Percentiles rank a stretch among this genome's conserved stretches.
Evolutionary conservation across 2,797 vertebrate species (phyloP).

Genomic region (Xenentodon cancila): DNA sequence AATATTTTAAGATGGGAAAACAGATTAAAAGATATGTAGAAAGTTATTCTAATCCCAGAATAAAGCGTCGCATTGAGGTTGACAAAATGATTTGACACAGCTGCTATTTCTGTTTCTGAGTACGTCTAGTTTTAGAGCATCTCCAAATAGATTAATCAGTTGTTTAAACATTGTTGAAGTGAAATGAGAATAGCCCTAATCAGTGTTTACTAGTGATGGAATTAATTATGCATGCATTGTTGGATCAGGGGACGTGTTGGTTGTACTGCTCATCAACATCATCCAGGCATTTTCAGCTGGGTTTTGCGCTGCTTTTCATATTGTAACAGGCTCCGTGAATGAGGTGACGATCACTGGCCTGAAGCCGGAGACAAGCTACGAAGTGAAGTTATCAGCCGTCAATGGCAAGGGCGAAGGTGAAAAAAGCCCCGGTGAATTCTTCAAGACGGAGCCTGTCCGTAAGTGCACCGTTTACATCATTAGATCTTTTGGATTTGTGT

Average conservation of each 20-base stretch:
- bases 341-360: conserved; percentile 88
- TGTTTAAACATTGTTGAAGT: conserved; percentile 47
- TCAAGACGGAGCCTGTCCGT: conserved; percentile 96
- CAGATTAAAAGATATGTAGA: too few species aligned
- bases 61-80: background rate
- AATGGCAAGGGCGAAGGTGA: conserved; percentile 97
- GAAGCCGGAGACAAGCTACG: conserved; percentile 90
- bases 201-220: conserved; percentile 29
- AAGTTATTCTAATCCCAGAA: too few species aligned
- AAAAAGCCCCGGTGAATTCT: conserved; percentile 83
- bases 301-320: conserved; percentile 30
- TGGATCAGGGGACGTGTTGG: conserved; percentile 44
- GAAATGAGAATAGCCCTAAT: conserved; percentile 46
- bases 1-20: too few species aligned
- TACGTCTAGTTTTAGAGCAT: conserved; percentile 14
- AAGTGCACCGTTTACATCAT: conserved; percentile 80
- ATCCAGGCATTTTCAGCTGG: conserved; percentile 44
- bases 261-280: conserved; percentile 41
- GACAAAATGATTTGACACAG: conserved; percentile 7
- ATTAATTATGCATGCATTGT: conserved; percentile 51
- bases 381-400: conserved; percentile 91
- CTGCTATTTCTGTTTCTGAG: conserved; percentile 31
- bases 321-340: conserved; percentile 78
- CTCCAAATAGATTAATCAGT: conserved; percentile 42
- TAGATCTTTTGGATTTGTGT: conserved; percentile 9